These are phyloP conservation scores for Prionace glauca DNA, from an alignment of 2,797 vertebrate genomes.

Conservation along the genomic window DNA sequence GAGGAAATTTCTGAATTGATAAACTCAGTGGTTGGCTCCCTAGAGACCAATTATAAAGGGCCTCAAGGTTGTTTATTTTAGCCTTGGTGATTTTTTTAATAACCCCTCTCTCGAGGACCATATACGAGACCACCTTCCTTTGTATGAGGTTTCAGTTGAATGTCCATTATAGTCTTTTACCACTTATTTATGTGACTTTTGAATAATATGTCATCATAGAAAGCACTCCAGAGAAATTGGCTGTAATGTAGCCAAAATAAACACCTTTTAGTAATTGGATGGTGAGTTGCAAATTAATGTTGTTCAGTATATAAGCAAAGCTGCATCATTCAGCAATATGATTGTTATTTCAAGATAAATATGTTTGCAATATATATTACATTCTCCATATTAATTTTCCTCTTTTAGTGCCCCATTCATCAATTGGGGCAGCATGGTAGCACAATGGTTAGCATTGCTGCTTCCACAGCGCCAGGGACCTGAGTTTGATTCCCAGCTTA, in stretches of 20 bases:
- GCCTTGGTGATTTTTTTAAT: slow-evolving; percentile 72
- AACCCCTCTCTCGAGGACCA: slow-evolving; percentile 58
- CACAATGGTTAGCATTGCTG: too few species aligned
- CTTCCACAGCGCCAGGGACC: too few species aligned
- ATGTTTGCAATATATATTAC: background rate
- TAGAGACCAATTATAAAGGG: slow-evolving; percentile 63
- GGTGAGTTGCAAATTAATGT: background rate
- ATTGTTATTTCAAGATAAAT: background rate
- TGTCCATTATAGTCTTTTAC: slow-evolving; percentile 59
- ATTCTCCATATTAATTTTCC: background rate
- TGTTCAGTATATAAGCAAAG: background rate
- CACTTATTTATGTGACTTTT: slow-evolving; percentile 57
- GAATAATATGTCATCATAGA: background rate
- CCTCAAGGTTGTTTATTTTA: slow-evolving; percentile 63
- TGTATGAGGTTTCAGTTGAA: slow-evolving; percentile 60
- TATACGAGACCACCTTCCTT: slow-evolving; percentile 59
- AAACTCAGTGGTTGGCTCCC: slow-evolving; percentile 53
- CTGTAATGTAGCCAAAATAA: background rate
- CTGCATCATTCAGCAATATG: background rate
- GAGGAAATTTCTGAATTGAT: slow-evolving; percentile 48
- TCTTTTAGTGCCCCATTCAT: background rate
- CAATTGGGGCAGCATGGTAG: too few species aligned
- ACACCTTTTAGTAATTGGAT: background rate
- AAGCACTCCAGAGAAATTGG: background rate
- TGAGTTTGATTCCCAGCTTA: too few species aligned